Evolutionary conservation across 30 jellyfish, hydroid and myxozoan genomes (phyloP), one percentile per base, ranked within the genome.

Genomic region (Cassiopea xamachana): DNA sequence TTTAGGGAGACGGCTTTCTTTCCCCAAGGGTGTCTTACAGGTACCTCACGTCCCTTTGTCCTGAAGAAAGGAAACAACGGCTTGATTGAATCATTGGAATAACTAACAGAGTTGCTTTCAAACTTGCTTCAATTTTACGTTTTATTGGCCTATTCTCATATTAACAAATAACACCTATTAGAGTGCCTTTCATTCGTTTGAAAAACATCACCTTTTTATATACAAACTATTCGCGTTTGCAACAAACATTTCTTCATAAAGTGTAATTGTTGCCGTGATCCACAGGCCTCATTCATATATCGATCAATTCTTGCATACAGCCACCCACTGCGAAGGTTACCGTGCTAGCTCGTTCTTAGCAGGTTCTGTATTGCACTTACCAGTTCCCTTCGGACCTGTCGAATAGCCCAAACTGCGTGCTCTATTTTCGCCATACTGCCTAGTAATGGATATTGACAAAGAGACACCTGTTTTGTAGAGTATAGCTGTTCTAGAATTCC

Each of bases 281-380:
- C 12, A 50, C 19, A 77, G 94, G 67, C 83, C 89, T n/a, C 82
- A 70, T 62, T 46, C 46, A 50, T 19, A 82, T 87, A n/a, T 87
- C 94, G 94, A 72, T 87, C 94, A 87, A 76, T 47, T 87, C 62
- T 68, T 87, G 88, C 89, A 87, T 87, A 87, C 94, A 48, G 86
- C 94, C 94, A 87, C 94, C 94, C 47, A 58, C 50, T 6, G 58
- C 68, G 45, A 55, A 44, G 74, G 83, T 76, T 87, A 82, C 85
- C 84, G 89, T 64, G 60, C 47, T 46, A 61, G 88, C 94, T 73
- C 79, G 47, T 77, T 75, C 46, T 48, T 70, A 17, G 60, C 94
- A 87, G 94, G 94, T 87, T 47, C 79, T 75, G 59, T 64, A 87
- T 87, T 87, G 87, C 67, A 55, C 43, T 47, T 87, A 87, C 94